Conservation (phyloP, 92 coral and sea anemone genomes). For the Heteractis magnifica region DNA sequence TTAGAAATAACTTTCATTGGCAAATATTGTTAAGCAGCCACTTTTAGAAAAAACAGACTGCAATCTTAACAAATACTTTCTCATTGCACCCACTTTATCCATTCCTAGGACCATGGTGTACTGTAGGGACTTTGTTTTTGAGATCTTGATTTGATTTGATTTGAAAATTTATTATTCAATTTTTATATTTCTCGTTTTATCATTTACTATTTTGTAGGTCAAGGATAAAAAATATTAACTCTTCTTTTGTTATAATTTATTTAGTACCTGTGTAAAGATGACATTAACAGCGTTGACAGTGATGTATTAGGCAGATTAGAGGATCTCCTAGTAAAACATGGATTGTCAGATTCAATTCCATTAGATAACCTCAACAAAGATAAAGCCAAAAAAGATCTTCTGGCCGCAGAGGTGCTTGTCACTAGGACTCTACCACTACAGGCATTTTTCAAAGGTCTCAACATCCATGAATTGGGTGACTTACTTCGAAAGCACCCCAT, state of each 20-base stretch:
- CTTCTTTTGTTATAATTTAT: background rate
- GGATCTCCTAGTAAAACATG: slow-evolving; percentile 35
- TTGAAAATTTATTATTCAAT: background rate
- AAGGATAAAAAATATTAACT: background rate
- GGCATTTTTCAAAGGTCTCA: slow-evolving; percentile 43
- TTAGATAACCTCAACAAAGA: slow-evolving; percentile 28
- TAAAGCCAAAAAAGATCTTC: slow-evolving; percentile 35
- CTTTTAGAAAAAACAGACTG: background rate
- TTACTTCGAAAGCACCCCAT: slow-evolving; percentile 32
- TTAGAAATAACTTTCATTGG: background rate
- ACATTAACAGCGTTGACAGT: slow-evolving; percentile 1
- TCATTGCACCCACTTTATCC: background rate
- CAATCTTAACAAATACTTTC: background rate
- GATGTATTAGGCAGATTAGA: slow-evolving; percentile 23
- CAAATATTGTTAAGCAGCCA: background rate
- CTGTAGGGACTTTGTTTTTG: background rate
- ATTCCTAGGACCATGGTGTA: background rate
- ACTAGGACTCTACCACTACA: slow-evolving; percentile 39
- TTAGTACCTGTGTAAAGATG: slow-evolving; percentile 7
- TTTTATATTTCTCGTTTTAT: too few species aligned
- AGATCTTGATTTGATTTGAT: background rate
- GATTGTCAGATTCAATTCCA: slow-evolving; percentile 36
- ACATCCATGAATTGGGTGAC: slow-evolving; percentile 37
- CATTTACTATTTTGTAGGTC: background rate
- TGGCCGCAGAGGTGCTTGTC: slow-evolving; percentile 34